Evolutionary conservation across 2,113 vertebrate genomes (phyloP).

Genomic region (Piprites chloris): DNA sequence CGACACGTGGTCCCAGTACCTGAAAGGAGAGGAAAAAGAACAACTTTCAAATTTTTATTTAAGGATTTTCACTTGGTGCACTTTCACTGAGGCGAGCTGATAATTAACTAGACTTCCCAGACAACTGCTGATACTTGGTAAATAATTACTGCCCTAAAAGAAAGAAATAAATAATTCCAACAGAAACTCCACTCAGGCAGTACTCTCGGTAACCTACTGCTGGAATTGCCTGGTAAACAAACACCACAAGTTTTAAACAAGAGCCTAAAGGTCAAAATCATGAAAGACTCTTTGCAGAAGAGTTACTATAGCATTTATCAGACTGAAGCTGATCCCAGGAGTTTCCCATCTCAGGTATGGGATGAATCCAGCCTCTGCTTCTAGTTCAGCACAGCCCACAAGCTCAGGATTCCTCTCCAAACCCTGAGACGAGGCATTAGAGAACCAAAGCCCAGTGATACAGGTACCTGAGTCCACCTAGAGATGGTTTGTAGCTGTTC

Average conservation of each 20-base stretch:
- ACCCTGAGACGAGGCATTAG: background rate
- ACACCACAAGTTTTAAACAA: background rate
- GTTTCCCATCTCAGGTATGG: background rate
- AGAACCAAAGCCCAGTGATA: background rate
- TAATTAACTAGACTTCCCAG: slow-evolving; percentile 47
- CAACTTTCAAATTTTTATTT: background rate
- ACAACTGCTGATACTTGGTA: background rate
- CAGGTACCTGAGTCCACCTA: background rate
- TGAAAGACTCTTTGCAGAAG: background rate
- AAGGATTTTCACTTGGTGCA: background rate
- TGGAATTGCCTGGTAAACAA: background rate
- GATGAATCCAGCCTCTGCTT: background rate
- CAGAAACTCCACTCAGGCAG: background rate
- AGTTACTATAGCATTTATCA: background rate
- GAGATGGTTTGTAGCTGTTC: background rate
- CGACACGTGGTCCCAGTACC: slow-evolving; percentile 33
- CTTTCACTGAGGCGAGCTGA: background rate
- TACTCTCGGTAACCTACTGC: background rate
- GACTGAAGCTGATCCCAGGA: background rate
- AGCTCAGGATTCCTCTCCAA: background rate
- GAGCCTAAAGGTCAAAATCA: background rate
- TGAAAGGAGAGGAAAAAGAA: slow-evolving; percentile 15
- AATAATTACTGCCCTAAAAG: slow-evolving; percentile 37
- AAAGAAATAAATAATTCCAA: slow-evolving; percentile 9
- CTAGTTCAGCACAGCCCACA: background rate